These are phyloP conservation scores for Lytechinus pictus DNA, from an alignment of 35 echinoderm and acorn worm species.

Conservation along the genomic window DNA sequence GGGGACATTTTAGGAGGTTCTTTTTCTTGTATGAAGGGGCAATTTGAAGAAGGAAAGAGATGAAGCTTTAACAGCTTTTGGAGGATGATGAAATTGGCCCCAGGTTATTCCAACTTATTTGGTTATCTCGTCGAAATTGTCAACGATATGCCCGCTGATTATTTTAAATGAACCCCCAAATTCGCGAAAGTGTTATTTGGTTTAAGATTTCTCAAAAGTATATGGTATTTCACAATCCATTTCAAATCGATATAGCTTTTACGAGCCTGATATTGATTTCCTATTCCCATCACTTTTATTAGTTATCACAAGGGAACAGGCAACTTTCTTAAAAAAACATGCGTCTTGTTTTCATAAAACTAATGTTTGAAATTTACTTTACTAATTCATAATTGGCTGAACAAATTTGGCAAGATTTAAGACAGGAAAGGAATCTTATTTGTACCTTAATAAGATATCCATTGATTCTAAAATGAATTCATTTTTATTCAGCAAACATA, in stretches of 20 bases:
- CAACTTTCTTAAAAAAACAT: not conserved
- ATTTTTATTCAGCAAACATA: too few species aligned
- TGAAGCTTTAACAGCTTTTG: constrained; percentile 38
- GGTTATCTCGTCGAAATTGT: constrained; percentile 18
- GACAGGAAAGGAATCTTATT: not conserved
- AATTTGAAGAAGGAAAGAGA: constrained; percentile 26
- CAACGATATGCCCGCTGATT: constrained; percentile 21
- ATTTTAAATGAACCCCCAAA: constrained; percentile 8
- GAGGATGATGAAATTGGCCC: constrained; percentile 35
- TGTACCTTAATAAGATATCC: not conserved
- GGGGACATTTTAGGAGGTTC: constrained; percentile 22
- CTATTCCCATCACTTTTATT: not conserved
- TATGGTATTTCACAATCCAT: constrained; percentile 7
- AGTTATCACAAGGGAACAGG: not conserved
- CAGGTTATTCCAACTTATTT: constrained; percentile 28
- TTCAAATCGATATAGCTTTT: constrained; percentile 3
- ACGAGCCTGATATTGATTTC: not conserved
- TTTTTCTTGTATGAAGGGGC: constrained; percentile 44
- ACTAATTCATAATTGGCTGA: not conserved
- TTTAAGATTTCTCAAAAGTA: not conserved
- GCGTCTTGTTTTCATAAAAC: not conserved
- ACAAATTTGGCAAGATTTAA: not conserved
- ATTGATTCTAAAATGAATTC: not conserved
- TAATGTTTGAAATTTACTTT: not conserved
- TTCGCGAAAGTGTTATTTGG: not conserved